phyloP scores from a whole-genome alignment of 2,888 invertebrate species.

The Leucozona laternaria region DNA sequence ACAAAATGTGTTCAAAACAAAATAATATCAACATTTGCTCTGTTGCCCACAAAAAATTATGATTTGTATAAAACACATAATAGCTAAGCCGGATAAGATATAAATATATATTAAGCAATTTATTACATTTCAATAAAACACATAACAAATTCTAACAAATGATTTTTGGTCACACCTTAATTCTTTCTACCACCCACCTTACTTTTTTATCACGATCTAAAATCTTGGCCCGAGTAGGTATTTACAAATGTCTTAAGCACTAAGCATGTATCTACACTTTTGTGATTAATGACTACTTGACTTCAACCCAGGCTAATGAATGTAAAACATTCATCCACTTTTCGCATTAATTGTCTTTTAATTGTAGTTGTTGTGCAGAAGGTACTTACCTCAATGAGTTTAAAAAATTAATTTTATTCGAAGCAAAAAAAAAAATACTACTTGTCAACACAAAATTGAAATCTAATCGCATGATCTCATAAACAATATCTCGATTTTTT shows the following conservation, averaged over 20 bases:
- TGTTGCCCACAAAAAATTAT: no score
- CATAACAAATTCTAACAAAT: conserved; percentile 13
- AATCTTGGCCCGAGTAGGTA: not conserved
- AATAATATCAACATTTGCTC: no score
- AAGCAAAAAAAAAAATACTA: not conserved
- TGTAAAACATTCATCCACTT: not conserved
- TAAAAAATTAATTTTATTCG: conserved; percentile 41
- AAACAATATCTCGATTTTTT: conserved; percentile 43
- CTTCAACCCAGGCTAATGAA: conserved; percentile 16
- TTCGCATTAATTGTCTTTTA: conserved; percentile 29
- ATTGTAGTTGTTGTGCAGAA: conserved; percentile 1
- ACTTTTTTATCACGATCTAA: conserved; percentile 3
- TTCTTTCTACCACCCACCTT: not conserved
- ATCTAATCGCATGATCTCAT: conserved; percentile 31
- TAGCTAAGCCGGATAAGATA: conserved; percentile 4
- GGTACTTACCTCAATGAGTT: conserved; percentile 24
- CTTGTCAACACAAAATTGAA: conserved; percentile 43
- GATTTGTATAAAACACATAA: no score
- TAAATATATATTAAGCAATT: not conserved
- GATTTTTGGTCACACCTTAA: conserved; percentile 8
- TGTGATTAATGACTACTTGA: conserved; percentile 12
- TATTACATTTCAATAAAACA: not conserved
- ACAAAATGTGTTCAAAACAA: no score
- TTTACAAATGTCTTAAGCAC: not conserved
- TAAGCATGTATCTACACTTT: not conserved